Conservation (phyloP, 2,113 vertebrate genomes). For the Sphyrna mokarran region DNA sequence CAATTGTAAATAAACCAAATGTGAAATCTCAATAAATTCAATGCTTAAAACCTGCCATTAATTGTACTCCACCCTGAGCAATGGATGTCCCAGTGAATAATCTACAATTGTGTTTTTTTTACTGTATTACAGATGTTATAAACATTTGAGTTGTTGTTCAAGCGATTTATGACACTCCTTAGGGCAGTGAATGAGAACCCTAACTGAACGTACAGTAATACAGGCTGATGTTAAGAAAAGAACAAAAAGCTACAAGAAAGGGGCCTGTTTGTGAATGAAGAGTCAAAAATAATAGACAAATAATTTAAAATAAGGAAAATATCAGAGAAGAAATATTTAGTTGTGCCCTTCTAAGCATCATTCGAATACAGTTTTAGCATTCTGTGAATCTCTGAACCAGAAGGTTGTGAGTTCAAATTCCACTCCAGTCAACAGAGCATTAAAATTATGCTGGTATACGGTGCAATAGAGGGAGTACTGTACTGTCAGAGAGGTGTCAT, state of each 20-base stretch:
- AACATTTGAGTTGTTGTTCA: neutral
- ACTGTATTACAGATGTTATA: neutral
- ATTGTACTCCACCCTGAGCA: neutral
- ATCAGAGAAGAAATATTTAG: neutral
- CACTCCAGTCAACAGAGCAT: too few relatives aligned
- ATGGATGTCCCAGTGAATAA: neutral
- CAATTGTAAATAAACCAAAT: neutral
- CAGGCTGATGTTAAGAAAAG: neutral
- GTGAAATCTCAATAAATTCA: neutral
- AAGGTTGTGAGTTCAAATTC: neutral
- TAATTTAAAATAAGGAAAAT: neutral
- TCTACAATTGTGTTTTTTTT: neutral
- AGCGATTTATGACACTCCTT: neutral
- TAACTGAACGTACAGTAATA: neutral
- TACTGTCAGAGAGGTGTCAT: too few relatives aligned
- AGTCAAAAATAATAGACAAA: neutral
- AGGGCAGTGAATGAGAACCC: neutral
- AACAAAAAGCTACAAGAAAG: neutral
- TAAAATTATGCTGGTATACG: too few relatives aligned
- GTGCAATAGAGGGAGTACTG: too few relatives aligned
- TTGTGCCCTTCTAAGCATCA: neutral
- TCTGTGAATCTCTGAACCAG: neutral
- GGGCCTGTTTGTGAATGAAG: neutral
- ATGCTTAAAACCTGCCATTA: neutral
- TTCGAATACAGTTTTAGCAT: neutral